Base-by-base conservation (phyloP, 2,888 invertebrate genomes). In the Eugnorisma glareosa region DNA sequence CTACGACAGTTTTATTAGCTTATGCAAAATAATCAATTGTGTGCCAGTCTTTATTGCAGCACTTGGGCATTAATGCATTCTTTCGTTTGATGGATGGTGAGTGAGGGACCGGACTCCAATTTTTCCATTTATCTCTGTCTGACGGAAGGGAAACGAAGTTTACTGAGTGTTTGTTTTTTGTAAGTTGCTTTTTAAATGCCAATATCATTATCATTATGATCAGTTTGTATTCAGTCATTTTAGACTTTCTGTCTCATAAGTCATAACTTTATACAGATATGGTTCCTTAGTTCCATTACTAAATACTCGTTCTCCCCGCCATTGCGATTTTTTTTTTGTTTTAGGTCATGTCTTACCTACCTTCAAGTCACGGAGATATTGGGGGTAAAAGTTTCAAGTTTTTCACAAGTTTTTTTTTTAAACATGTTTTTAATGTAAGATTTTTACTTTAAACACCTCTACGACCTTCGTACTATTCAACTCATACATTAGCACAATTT, bases 21-120 rank as follows among this genome's bases (percentile, higher is more conserved):
- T 82, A 76, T 76, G 82, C 54, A 66, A 75, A 81, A 73, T 77
- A 76, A 71, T 73, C 69, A 70, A 85, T 61, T 54, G 70, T 59
- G 59, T 71, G 54, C 54, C 31, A 71, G 73, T 88, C 89, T 87
- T 87, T 88, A 90, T 90, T 88, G 89, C 90, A 89, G 79, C 84
- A 85, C 83, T 90, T 82, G 79, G 75, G 70, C 81, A 89, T 90
- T 91, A 91, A 91, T 92, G 91, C 92, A 92, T 92, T 92, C 87
- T 89, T 90, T 86, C 86, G 81, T 86, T 89, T 92, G 92, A 92
- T 91, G 89, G 92, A 92, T 91, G 90, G 86, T 37, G 51, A 82
- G 59, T 70, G 79, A 84, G 81, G 80, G 86, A 89, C 83, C 84
- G 85, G 82, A 83, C 81, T 84, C 86, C 88, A 87, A 84, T 90